Conservation (phyloP, 2,797 vertebrate species). For the Myotis myotis region DNA sequence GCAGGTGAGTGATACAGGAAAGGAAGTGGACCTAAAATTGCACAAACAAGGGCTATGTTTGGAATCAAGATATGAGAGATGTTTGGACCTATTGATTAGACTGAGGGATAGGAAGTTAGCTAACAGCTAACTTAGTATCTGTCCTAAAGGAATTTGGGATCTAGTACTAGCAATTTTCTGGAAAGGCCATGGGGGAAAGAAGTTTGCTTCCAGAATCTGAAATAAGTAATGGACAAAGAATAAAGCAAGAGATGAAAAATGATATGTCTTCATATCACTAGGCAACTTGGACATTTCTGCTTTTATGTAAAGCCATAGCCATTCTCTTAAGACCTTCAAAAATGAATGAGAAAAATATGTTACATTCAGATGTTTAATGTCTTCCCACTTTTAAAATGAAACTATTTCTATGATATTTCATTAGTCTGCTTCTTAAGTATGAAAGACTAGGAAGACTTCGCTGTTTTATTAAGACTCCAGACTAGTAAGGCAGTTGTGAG, state of each 20-base stretch:
- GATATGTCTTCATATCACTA: background rate
- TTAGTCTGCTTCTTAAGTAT: conserved; percentile 8
- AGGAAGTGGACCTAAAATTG: background rate
- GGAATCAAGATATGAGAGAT: background rate
- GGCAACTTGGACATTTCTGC: background rate
- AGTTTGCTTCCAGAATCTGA: conserved; percentile 7
- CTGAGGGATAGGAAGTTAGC: background rate
- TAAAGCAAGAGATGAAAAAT: background rate
- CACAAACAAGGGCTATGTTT: background rate
- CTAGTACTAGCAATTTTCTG: background rate
- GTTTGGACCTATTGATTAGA: background rate
- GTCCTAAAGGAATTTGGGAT: background rate
- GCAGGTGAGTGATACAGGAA: background rate
- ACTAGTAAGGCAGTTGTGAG: background rate
- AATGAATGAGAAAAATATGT: conserved; percentile 47
- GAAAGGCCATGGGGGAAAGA: background rate
- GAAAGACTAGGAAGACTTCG: background rate
- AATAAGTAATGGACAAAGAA: conserved; percentile 15
- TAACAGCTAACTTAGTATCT: background rate
- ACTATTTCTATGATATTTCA: background rate
- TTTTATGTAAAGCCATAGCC: background rate
- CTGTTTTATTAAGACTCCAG: background rate
- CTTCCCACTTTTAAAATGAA: conserved; percentile 25
- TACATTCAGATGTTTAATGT: background rate
- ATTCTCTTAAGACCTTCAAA: conserved; percentile 26